These are phyloP conservation scores for Caenorhabditis sp. DNA, from an alignment of 2,888 invertebrate genomes.

Conservation along the genomic window DNA sequence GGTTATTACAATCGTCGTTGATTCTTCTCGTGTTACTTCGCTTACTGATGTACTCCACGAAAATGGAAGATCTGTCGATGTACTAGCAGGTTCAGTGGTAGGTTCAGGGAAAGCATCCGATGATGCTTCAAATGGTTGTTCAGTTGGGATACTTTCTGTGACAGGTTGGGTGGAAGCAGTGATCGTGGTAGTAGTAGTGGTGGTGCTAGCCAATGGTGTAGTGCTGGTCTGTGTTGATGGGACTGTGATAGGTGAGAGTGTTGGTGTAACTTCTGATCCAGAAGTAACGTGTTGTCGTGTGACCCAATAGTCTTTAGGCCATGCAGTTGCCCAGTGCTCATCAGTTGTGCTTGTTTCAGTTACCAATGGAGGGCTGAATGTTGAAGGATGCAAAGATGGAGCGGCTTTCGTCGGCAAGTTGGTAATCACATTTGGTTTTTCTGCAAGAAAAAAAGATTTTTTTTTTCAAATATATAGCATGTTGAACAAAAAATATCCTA, in stretches of 20 bases:
- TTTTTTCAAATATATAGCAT: background rate
- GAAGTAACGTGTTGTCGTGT: background rate
- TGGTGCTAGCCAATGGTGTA: background rate
- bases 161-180: background rate
- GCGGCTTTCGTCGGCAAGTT: slow-evolving; percentile 30
- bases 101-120: background rate
- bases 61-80: slow-evolving; percentile 42
- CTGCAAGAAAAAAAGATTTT: slow-evolving; percentile 8
- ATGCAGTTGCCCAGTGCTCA: background rate
- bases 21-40: no score
- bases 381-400: slow-evolving; percentile 26
- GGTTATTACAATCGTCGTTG: no score
- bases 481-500: background rate
- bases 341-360: slow-evolving; percentile 2
- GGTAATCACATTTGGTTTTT: slow-evolving; percentile 12
- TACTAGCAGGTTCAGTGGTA: background rate
- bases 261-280: background rate
- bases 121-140: background rate
- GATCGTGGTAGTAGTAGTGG: background rate
- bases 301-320: background rate
- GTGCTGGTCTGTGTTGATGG: no score
- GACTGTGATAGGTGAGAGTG: background rate
- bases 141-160: background rate
- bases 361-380: slow-evolving; percentile 39
- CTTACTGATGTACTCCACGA: slow-evolving; percentile 5